phyloP scores from a whole-genome alignment of 92 coral and sea anemone species.

The Porites rus region DNA sequence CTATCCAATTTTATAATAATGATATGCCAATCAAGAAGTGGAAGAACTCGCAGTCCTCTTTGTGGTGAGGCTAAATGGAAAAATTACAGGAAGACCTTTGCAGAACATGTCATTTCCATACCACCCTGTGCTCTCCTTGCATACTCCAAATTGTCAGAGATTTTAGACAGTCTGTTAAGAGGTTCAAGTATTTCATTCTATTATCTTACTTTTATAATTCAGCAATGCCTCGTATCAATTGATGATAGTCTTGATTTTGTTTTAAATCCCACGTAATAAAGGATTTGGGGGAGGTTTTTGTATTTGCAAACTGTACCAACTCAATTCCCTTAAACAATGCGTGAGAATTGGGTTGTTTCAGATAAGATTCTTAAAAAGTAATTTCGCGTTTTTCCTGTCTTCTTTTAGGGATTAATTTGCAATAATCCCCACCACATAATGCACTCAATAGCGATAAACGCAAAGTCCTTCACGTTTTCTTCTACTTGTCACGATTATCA shows the following conservation, averaged over 20 bases:
- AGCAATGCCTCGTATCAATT: conserved; percentile 19
- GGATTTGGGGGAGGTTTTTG: conserved; percentile 5
- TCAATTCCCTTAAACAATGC: conserved; percentile 13
- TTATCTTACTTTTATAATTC: conserved; percentile 34
- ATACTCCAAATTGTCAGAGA: conserved; percentile 15
- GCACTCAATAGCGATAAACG: conserved; percentile 29
- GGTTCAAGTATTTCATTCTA: conserved; percentile 42
- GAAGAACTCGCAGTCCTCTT: not conserved
- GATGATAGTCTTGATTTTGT: conserved; percentile 31
- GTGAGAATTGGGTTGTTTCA: conserved; percentile 12
- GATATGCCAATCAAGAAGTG: not conserved
- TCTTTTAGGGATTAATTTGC: conserved; percentile 12
- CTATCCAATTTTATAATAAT: not conserved
- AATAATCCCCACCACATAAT: conserved; percentile 42
- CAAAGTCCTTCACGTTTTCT: conserved; percentile 25
- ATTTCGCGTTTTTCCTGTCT: conserved; percentile 47
- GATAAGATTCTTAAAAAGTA: conserved; percentile 32
- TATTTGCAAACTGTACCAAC: conserved; percentile 27
- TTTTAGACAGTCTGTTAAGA: conserved; percentile 8
- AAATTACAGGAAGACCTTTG: not conserved
- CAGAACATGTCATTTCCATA: not conserved
- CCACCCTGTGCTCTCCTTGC: not conserved
- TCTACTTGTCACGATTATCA: conserved; percentile 8
- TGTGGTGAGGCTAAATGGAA: not conserved
- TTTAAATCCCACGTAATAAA: conserved; percentile 22